Conservation (phyloP, 2,888 invertebrate species). For the Alloplasta piceator region DNA sequence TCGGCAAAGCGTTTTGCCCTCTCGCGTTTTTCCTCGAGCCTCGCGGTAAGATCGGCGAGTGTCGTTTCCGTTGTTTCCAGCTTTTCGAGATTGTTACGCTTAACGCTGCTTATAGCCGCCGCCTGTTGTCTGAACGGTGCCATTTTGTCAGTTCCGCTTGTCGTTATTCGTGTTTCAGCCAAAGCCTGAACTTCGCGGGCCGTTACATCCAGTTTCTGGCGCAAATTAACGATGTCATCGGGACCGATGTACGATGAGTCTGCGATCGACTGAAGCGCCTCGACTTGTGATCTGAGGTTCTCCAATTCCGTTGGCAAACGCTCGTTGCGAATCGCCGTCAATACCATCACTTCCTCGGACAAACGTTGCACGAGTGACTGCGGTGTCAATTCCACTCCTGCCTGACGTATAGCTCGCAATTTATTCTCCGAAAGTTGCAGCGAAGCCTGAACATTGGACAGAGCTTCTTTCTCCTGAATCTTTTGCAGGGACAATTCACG, state of each 20-base stretch:
- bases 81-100: constrained; percentile 83
- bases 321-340: constrained; percentile 87
- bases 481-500: constrained; percentile 85
- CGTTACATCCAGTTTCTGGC: constrained; percentile 82
- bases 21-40: constrained; percentile 75
- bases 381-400: constrained; percentile 86
- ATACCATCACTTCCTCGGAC: constrained; percentile 89
- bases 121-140: constrained; percentile 94
- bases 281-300: constrained; percentile 87
- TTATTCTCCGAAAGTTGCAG: constrained; percentile 88
- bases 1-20: constrained; percentile 73
- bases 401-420: constrained; percentile 86
- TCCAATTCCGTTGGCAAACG: constrained; percentile 91
- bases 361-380: constrained; percentile 89
- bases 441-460: constrained; percentile 71
- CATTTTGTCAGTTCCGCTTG: constrained; percentile 87
- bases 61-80: constrained; percentile 84
- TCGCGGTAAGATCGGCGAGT: constrained; percentile 87
- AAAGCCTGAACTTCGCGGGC: constrained; percentile 88
- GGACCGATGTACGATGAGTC: constrained; percentile 75
- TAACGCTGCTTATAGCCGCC: constrained; percentile 91
- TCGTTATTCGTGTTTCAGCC: constrained; percentile 87
- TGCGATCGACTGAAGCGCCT: constrained; percentile 86
- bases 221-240: constrained; percentile 75
- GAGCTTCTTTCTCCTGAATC: constrained; percentile 84